Conservation (phyloP, 2,888 invertebrate species). For the Phymatocera aterrima region DNA sequence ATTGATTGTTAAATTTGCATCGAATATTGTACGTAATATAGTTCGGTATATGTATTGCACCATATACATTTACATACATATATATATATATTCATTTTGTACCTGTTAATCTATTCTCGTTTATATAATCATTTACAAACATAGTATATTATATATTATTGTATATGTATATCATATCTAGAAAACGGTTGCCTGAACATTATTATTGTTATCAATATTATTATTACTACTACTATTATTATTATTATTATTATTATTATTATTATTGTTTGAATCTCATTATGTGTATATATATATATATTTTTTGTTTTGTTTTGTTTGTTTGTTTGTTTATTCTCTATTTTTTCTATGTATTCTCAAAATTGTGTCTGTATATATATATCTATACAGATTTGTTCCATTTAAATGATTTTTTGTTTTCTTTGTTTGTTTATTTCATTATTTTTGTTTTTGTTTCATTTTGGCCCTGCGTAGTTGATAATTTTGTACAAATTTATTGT, state of each 20-base stretch:
- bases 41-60: too few species aligned
- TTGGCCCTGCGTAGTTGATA: conserved; percentile 70
- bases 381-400: conserved; percentile 55
- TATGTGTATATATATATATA: too few species aligned
- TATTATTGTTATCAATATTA: too few species aligned
- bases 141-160: conserved; percentile 52
- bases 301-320: too few species aligned
- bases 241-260: too few species aligned
- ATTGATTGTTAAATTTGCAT: neutral
- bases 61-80: too few species aligned
- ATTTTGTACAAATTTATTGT: conserved; percentile 68
- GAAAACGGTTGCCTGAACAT: too few species aligned
- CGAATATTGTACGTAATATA: neutral
- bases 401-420: conserved; percentile 16
- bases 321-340: too few species aligned
- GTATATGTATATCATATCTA: conserved; percentile 55
- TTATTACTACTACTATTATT: too few species aligned
- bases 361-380: too few species aligned
- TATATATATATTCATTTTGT: neutral
- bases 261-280: too few species aligned
- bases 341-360: too few species aligned
- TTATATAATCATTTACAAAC: neutral
- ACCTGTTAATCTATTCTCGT: neutral
- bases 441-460: conserved; percentile 50
- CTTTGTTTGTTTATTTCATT: conserved; percentile 9